Conservation (phyloP, 2,888 invertebrate genomes). For the Anoplius nigerrimus region DNA sequence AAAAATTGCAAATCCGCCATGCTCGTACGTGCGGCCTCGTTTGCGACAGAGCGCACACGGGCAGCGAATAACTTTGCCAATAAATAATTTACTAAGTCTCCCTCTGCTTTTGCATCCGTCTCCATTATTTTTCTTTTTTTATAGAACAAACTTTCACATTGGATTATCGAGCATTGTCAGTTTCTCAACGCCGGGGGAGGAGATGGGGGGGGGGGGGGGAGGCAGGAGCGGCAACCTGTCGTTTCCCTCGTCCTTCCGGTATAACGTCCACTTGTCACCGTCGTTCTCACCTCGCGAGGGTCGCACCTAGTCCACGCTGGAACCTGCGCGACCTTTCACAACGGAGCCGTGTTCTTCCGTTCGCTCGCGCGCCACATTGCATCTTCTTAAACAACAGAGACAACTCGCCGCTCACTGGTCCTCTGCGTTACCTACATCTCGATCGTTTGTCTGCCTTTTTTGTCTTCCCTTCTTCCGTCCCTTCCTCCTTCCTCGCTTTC, state of each 20-base stretch:
- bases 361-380: too few relatives aligned
- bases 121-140: slow-evolving; percentile 63
- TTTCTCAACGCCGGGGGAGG: slow-evolving; percentile 30
- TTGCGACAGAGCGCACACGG: slow-evolving; percentile 46
- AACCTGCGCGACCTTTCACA: too few relatives aligned
- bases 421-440: not conserved
- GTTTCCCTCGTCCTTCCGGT: slow-evolving; percentile 12
- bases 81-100: slow-evolving; percentile 73
- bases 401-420: too few relatives aligned
- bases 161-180: slow-evolving; percentile 37
- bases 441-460: not conserved
- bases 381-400: too few relatives aligned
- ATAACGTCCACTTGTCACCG: not conserved
- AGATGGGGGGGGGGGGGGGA: slow-evolving; percentile 27
- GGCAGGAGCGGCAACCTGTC: not conserved
- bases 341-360: too few relatives aligned
- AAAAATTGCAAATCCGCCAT: too few relatives aligned
- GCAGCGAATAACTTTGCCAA: slow-evolving; percentile 64
- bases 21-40: not conserved
- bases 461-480: not conserved
- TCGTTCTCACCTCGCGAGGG: not conserved
- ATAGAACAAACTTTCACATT: slow-evolving; percentile 64
- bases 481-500: slow-evolving; percentile 1
- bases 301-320: too few relatives aligned
- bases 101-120: too few relatives aligned